A percentile compares a stretch with the other conserved stretches of the same genome.
phyloP scores from a whole-genome alignment of 2,888 invertebrate genomes.

The Ophion costatus region DNA sequence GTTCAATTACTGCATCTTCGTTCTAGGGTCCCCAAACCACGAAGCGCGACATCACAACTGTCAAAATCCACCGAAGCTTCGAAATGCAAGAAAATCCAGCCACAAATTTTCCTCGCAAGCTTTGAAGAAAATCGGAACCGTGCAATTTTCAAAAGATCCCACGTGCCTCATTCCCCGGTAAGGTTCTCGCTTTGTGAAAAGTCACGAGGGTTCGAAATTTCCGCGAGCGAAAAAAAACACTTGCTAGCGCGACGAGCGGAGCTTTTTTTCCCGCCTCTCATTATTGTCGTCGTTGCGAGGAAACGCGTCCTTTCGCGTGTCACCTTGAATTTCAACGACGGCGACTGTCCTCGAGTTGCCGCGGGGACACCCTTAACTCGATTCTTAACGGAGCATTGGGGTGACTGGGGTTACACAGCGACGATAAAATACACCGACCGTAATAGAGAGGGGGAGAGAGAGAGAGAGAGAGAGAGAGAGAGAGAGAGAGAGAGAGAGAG shows the following conservation, averaged over 20 bases:
- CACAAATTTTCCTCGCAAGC: too few relatives aligned
- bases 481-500: too few relatives aligned
- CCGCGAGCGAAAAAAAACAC: not conserved
- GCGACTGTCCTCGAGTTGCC: not conserved
- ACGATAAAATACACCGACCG: not conserved
- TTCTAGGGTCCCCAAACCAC: too few relatives aligned
- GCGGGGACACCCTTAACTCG: slow-evolving; percentile 29
- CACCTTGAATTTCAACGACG: not conserved
- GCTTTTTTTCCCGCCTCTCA: not conserved
- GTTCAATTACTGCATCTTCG: too few relatives aligned
- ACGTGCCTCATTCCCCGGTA: too few relatives aligned
- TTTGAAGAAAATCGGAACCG: too few relatives aligned
- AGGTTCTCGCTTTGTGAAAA: too few relatives aligned
- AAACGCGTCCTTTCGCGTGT: not conserved
- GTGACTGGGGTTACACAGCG: slow-evolving; percentile 7
- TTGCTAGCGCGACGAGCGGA: not conserved
- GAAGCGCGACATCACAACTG: too few relatives aligned
- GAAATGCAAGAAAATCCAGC: too few relatives aligned
- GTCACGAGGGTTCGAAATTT: not conserved
- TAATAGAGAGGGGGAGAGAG: slow-evolving; percentile 36
- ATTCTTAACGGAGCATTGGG: slow-evolving; percentile 33
- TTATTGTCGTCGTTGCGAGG: not conserved
- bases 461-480: too few relatives aligned
- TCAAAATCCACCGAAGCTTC: too few relatives aligned
- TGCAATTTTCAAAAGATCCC: too few relatives aligned